A percentile compares a stretch with the other conserved stretches of the same genome.
Evolutionary conservation across 2,113 vertebrate species (phyloP).

Genomic region (zebrafish (Danio rerio)): GRCz12tu NC_133191.1:25845501-25846000

Average conservation of each 20-base stretch:
- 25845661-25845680: neutral
- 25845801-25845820: neutral
- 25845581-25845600: neutral
- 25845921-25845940: neutral
- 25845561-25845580: neutral
- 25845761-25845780: conserved; percentile 15
- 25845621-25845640: neutral
- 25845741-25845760: neutral
- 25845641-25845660: neutral
- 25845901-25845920: neutral
- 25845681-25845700: neutral
- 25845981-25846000: neutral
- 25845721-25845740: neutral
- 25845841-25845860: neutral
- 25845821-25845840: neutral
- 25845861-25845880: neutral
- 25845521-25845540: neutral
- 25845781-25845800: conserved; percentile 11
- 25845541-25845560: neutral
- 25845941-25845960: neutral
- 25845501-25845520: neutral
- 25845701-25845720: neutral
- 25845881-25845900: neutral
- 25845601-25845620: neutral
- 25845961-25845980: neutral